Percentiles rank a stretch among this genome's conserved stretches.
phyloP scores from a whole-genome alignment of 2,797 vertebrate genomes.

The Thripadectes ignobilis region DNA sequence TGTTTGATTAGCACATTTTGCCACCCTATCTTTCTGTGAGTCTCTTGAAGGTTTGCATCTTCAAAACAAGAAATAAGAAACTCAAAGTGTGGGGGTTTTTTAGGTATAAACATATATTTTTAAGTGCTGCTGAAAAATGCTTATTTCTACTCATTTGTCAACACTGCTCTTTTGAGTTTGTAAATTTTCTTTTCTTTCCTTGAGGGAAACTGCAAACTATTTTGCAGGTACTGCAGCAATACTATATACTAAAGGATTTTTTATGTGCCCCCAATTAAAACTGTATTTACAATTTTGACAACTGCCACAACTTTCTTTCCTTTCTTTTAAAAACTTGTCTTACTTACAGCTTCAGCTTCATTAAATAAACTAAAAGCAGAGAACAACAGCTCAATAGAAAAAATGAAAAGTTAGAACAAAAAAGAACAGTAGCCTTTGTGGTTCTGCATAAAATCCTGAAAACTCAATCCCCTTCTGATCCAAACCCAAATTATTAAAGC shows the following conservation, averaged over 20 bases:
- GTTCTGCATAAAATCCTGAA: not conserved
- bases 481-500: not conserved
- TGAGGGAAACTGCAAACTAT: not conserved
- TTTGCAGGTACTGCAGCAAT: not conserved
- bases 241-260: not conserved
- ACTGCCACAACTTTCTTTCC: not conserved
- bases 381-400: not conserved
- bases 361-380: not conserved
- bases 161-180: not conserved
- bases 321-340: not conserved
- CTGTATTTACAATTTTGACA: not conserved
- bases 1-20: not conserved
- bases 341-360: not conserved
- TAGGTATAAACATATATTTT: not conserved
- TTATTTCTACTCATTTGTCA: not conserved
- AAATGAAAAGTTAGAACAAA: not conserved
- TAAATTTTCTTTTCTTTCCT: not conserved
- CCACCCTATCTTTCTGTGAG: not conserved
- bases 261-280: not conserved
- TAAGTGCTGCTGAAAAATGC: not conserved
- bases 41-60: not conserved
- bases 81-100: fast-evolving
- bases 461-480: not conserved
- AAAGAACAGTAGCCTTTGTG: not conserved
- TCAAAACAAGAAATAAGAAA: not conserved